Evolutionary conservation across 2,888 invertebrate genomes (phyloP).

Genomic region (Coleophora flavipennella): DNA sequence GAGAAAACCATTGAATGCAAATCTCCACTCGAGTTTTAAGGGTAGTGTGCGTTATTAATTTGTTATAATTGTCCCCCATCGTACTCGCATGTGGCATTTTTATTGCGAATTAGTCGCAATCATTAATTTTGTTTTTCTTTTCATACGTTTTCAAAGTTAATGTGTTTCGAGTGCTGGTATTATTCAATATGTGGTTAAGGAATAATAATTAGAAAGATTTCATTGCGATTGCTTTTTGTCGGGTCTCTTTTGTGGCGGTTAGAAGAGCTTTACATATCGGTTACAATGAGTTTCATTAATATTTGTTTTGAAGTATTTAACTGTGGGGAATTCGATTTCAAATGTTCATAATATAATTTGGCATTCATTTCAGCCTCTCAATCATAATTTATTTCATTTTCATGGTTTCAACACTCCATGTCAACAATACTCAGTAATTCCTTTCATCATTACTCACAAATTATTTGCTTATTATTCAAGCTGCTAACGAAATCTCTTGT

Average conservation of each 20-base stretch:
- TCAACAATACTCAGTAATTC: neutral
- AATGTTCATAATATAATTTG: too few relatives aligned
- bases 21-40: constrained; percentile 70
- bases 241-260: constrained; percentile 19
- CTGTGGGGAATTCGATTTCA: too few relatives aligned
- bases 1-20: constrained; percentile 65
- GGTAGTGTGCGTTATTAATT: constrained; percentile 70
- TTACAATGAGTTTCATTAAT: constrained; percentile 46
- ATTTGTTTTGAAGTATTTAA: constrained; percentile 30
- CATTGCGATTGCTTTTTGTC: constrained; percentile 38
- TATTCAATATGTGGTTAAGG: constrained; percentile 31
- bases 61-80: constrained; percentile 65
- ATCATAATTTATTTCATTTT: too few relatives aligned
- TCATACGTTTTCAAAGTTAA: constrained; percentile 50
- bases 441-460: neutral
- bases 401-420: too few relatives aligned
- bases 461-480: neutral
- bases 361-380: too few relatives aligned
- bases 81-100: constrained; percentile 70
- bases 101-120: constrained; percentile 71
- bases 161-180: constrained; percentile 46
- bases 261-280: constrained; percentile 41
- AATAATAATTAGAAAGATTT: constrained; percentile 44
- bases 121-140: constrained; percentile 71
- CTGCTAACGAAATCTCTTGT: constrained; percentile 2